Evolutionary conservation across 2,113 vertebrate species (phyloP).

Genomic region (Psephotus haematonotus): DNA sequence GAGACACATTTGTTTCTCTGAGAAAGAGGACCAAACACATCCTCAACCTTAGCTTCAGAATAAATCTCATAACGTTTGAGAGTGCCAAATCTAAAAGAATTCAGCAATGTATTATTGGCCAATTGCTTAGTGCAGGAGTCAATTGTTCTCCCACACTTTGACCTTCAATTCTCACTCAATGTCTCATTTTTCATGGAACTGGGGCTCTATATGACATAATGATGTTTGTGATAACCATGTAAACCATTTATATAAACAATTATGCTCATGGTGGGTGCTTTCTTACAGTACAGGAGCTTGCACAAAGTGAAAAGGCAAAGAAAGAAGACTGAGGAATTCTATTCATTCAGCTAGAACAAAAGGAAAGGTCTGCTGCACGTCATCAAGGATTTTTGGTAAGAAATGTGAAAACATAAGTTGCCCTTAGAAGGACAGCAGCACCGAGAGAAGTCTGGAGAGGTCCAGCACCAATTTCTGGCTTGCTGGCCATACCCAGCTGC

Average conservation of each 20-base stretch:
- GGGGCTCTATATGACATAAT: background rate
- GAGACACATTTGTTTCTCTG: background rate
- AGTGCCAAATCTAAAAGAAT: background rate
- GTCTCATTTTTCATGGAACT: background rate
- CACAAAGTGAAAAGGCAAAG: background rate
- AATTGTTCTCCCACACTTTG: background rate
- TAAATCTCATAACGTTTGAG: background rate
- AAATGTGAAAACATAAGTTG: background rate
- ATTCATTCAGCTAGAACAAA: background rate
- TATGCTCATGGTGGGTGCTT: background rate
- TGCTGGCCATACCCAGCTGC: background rate
- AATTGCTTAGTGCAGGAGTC: background rate
- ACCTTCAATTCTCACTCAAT: background rate
- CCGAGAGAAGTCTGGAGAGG: background rate
- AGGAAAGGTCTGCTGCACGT: background rate
- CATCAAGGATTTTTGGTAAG: background rate
- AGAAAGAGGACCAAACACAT: background rate
- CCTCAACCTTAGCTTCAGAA: background rate
- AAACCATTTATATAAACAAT: background rate
- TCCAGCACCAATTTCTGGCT: background rate
- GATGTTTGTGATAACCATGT: background rate
- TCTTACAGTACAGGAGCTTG: background rate
- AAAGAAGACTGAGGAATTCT: background rate
- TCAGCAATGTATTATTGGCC: background rate
- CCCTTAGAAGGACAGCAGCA: background rate